Evolutionary conservation across 23 tunicate genomes (phyloP).

Genomic region (Aplidium turbinatum): DNA sequence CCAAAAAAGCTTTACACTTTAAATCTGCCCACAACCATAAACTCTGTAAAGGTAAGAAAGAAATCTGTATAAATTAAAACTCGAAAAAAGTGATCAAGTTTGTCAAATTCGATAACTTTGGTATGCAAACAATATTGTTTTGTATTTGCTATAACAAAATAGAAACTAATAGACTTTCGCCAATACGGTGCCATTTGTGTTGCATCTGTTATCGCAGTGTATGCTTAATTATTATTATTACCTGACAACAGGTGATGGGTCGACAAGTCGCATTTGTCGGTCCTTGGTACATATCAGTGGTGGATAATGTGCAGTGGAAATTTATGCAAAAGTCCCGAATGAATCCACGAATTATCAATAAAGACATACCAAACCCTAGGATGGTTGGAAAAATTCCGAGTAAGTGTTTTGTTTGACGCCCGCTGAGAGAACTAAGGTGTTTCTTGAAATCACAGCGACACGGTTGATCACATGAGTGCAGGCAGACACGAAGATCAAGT

Average conservation of each 20-base stretch:
- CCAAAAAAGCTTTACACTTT: slow-evolving; percentile 66
- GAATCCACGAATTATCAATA: slow-evolving; percentile 66
- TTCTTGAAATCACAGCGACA: too few relatives aligned
- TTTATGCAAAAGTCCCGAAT: slow-evolving; percentile 66
- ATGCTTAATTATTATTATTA: background rate
- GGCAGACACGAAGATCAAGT: too few relatives aligned
- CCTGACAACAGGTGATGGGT: slow-evolving; percentile 39
- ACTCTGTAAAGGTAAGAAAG: slow-evolving; percentile 76
- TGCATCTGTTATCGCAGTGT: background rate
- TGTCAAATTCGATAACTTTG: too few relatives aligned
- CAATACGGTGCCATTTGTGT: too few relatives aligned
- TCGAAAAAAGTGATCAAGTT: background rate
- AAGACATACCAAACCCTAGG: slow-evolving; percentile 77
- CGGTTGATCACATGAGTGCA: too few relatives aligned
- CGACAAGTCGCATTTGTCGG: slow-evolving; percentile 65
- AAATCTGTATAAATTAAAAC: background rate
- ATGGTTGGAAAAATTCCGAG: slow-evolving; percentile 71
- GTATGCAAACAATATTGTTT: background rate
- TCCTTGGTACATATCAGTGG: slow-evolving; percentile 71
- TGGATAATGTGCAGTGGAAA: slow-evolving; percentile 88
- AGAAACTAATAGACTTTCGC: background rate
- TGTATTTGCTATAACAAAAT: background rate
- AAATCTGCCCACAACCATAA: slow-evolving; percentile 46
- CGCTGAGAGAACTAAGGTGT: background rate
- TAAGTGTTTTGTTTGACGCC: slow-evolving; percentile 10